Evolutionary conservation across 2,888 invertebrate genomes (phyloP).

Genomic region (Tineola bisselliella): DNA sequence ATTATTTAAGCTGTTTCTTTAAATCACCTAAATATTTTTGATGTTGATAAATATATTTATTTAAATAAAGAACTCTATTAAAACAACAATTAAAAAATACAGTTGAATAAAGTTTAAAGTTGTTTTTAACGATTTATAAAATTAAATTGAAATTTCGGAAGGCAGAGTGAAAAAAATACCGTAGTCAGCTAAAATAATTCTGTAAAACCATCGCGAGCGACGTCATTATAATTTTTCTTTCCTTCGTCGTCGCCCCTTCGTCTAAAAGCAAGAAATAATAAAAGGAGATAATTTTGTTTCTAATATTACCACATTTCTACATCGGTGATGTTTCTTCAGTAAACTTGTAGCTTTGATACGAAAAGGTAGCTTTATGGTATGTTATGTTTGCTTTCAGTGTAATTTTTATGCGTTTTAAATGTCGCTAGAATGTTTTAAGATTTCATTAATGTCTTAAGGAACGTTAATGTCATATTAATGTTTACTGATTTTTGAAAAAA

Average conservation of each 20-base stretch:
- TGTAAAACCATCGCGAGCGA: neutral
- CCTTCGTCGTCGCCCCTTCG: neutral
- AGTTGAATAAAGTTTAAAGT: neutral
- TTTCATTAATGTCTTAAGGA: no score
- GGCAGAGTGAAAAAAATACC: neutral
- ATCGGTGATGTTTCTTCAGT: conserved; percentile 15
- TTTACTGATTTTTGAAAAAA: no score
- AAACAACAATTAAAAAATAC: neutral
- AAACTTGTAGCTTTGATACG: conserved; percentile 17
- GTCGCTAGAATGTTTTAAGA: no score
- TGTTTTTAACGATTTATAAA: neutral
- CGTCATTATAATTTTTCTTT: conserved; percentile 6
- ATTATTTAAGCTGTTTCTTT: no score
- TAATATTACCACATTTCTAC: conserved; percentile 18
- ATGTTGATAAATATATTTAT: no score
- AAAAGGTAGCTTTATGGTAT: neutral
- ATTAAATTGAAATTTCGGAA: neutral
- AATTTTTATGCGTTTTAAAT: neutral
- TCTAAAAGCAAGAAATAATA: conserved; percentile 13
- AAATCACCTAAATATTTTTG: no score
- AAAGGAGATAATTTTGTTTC: conserved; percentile 19
- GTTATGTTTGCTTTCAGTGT: neutral
- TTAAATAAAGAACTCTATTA: no score
- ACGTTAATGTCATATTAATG: no score
- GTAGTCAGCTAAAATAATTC: neutral